Evolutionary conservation across 2,888 invertebrate species (phyloP).

Genomic region (Thyatira batis): DNA sequence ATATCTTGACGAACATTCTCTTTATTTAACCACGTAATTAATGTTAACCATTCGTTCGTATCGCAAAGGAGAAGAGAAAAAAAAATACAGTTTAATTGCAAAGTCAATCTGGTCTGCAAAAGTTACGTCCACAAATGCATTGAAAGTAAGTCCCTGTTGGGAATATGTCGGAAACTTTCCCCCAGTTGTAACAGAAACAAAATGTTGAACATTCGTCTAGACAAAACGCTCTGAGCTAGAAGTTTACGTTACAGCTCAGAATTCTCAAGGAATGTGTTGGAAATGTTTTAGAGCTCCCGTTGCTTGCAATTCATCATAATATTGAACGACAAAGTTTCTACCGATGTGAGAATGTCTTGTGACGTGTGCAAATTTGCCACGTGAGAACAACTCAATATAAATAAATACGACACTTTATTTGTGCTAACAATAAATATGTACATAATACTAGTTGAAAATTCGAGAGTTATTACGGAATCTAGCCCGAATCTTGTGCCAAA

Average conservation of each 20-base stretch:
- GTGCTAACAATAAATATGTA: too few relatives aligned
- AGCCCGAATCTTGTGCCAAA: neutral
- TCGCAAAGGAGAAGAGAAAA: neutral
- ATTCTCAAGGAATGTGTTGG: constrained; percentile 27
- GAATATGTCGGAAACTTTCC: constrained; percentile 11
- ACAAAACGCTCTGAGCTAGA: constrained; percentile 42
- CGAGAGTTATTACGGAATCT: too few relatives aligned
- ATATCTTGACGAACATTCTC: neutral
- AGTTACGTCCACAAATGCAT: constrained; percentile 49
- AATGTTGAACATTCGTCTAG: constrained; percentile 60
- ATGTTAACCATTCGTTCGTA: neutral
- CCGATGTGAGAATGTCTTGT: neutral
- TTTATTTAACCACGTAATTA: neutral
- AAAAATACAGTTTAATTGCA: constrained; percentile 34
- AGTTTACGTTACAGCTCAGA: constrained; percentile 31
- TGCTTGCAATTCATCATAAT: constrained; percentile 46
- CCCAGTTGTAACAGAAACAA: constrained; percentile 32
- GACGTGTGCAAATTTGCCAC: neutral
- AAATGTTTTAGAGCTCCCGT: constrained; percentile 32
- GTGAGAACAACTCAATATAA: neutral
- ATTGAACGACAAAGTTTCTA: constrained; percentile 11
- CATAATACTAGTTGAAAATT: too few relatives aligned
- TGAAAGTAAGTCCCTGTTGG: constrained; percentile 21
- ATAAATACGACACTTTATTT: neutral
- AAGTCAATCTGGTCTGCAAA: constrained; percentile 46